A percentile compares a stretch with the other conserved stretches of the same genome.
Evolutionary conservation across 2,797 vertebrate species (phyloP).

Genomic region (Choloepus didactylus): DNA sequence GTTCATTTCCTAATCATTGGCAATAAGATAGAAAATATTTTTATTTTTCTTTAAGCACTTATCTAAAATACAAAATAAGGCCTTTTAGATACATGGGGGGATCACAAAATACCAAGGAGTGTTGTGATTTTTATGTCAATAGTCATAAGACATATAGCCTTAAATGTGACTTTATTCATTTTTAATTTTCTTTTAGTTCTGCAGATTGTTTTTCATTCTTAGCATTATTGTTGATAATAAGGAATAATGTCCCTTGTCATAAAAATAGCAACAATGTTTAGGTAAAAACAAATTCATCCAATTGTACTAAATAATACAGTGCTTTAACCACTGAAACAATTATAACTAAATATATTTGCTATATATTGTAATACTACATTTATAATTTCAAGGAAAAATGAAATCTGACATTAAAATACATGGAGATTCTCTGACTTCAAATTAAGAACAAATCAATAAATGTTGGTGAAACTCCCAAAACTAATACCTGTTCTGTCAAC

Average conservation of each 20-base stretch:
- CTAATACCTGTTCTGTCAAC: not conserved
- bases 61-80: not conserved
- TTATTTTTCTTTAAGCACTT: not conserved
- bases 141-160: not conserved
- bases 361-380: not conserved
- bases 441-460: slow-evolving; percentile 35
- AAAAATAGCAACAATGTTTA: not conserved
- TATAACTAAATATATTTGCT: not conserved
- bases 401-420: slow-evolving; percentile 34
- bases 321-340: not conserved
- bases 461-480: slow-evolving; percentile 28
- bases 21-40: not conserved
- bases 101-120: not conserved
- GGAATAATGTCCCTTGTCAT: not conserved
- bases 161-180: not conserved
- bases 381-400: slow-evolving; percentile 32
- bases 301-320: not conserved
- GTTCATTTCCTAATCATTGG: not conserved
- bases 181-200: not conserved
- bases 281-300: not conserved
- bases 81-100: not conserved
- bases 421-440: not conserved
- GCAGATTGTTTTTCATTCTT: not conserved
- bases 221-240: not conserved
- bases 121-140: not conserved